These are phyloP conservation scores for Ceratitis capitata DNA, from an alignment of 1,140 invertebrate species.

Conservation along the genomic window DNA sequence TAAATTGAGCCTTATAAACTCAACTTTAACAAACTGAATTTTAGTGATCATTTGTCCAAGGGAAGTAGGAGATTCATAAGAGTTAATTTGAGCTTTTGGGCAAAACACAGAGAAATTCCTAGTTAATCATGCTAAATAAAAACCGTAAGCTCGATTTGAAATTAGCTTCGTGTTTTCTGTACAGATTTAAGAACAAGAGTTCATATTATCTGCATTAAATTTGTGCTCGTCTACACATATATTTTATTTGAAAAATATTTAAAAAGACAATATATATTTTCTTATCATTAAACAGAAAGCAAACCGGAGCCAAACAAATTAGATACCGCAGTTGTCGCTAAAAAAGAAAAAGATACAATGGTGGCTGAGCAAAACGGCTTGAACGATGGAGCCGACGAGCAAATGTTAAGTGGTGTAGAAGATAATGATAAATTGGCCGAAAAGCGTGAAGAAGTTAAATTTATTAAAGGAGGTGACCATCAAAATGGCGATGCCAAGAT, in stretches of 20 bases:
- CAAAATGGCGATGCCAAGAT: constrained; percentile 89
- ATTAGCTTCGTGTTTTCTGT: not conserved
- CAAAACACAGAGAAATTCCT: too few species aligned
- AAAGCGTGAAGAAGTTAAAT: constrained; percentile 75
- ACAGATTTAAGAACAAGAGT: too few species aligned
- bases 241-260: not conserved
- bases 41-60: too few species aligned
- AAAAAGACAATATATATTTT: not conserved
- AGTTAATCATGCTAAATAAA: not conserved
- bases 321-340: not conserved
- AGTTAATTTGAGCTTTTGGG: too few species aligned
- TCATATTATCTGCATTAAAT: not conserved
- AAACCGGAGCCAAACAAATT: not conserved
- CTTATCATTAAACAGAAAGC: not conserved
- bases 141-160: not conserved
- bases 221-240: too few species aligned
- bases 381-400: constrained; percentile 73
- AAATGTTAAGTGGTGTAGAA: constrained; percentile 72
- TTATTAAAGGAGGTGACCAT: constrained; percentile 72
- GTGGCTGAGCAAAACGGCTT: constrained; percentile 55
- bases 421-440: constrained; percentile 69
- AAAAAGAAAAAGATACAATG: constrained; percentile 47
- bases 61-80: too few species aligned
- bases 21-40: too few species aligned
- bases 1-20: not conserved